Percentiles rank a stretch among this genome's conserved stretches.
These are phyloP conservation scores for Lagothrix lagotricha DNA, from an alignment of 2,797 vertebrate genomes.

Conservation along the genomic window DNA sequence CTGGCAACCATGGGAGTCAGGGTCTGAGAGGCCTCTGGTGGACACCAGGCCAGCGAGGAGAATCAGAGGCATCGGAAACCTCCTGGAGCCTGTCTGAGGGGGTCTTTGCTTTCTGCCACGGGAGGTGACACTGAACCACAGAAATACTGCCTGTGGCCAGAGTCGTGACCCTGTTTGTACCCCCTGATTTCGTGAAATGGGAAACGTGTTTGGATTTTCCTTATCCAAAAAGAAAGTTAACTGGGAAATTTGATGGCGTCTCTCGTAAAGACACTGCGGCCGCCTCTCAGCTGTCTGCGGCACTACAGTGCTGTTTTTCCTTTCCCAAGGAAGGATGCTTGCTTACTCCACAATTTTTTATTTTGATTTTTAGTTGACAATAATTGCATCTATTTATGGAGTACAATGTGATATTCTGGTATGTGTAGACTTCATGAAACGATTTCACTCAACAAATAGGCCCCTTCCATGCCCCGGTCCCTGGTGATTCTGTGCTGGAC, in stretches of 20 bases:
- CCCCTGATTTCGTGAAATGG: not conserved
- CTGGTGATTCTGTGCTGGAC: not conserved
- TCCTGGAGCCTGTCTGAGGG: fast-evolving
- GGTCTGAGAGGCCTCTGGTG: not conserved
- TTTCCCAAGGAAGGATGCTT: not conserved
- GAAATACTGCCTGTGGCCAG: fast-evolving
- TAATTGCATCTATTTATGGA: not conserved
- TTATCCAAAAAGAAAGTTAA: not conserved
- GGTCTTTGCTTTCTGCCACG: not conserved
- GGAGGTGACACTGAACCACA: fast-evolving
- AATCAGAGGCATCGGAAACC: not conserved
- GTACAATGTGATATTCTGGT: not conserved
- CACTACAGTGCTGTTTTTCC: not conserved
- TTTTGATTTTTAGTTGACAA: not conserved
- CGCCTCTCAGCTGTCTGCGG: fast-evolving
- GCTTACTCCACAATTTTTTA: not conserved
- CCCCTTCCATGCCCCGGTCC: fast-evolving
- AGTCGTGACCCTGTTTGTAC: not conserved
- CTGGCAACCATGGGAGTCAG: not conserved
- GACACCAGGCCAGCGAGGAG: not conserved
- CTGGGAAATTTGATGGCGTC: not conserved
- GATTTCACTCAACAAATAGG: not conserved
- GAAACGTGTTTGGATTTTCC: not conserved
- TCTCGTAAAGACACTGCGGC: fast-evolving
- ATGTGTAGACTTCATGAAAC: not conserved